A percentile compares a stretch with the other conserved stretches of the same genome.
Evolutionary conservation across 2,113 vertebrate species (phyloP).

Genomic region (Potamarius usumacintae): DNA sequence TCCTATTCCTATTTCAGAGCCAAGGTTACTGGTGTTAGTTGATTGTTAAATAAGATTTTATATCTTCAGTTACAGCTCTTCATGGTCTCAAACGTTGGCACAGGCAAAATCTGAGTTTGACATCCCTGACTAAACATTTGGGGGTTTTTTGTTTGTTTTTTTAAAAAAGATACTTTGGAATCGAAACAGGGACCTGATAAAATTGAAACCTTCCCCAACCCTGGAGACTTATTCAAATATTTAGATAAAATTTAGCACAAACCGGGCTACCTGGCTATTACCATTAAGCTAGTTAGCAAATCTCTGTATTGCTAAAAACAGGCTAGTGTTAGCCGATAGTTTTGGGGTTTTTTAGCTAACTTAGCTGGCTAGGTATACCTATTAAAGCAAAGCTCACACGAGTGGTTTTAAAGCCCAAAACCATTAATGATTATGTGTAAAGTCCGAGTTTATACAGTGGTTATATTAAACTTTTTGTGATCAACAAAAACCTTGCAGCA

Average conservation of each 20-base stretch:
- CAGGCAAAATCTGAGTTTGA: no score
- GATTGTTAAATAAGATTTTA: no score
- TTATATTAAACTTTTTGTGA: neutral
- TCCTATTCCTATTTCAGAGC: no score
- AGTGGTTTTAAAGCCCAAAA: no score
- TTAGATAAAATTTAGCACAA: neutral
- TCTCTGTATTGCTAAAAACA: conserved; percentile 39
- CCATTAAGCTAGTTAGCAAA: conserved; percentile 50
- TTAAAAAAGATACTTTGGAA: no score
- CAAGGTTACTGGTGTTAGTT: no score
- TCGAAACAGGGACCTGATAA: no score
- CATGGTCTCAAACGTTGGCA: no score
- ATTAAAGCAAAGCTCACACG: neutral
- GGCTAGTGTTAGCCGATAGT: conserved; percentile 47
- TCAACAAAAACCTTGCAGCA: neutral
- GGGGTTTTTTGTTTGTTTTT: no score
- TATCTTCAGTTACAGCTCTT: no score
- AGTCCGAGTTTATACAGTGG: neutral
- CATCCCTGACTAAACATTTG: no score
- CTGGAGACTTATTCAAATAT: neutral
- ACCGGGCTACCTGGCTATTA: conserved; percentile 3
- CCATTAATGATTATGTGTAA: neutral
- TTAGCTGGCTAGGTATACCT: conserved; percentile 16
- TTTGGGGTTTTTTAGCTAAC: conserved; percentile 23
- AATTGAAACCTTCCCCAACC: no score